Conservation (phyloP, 2,797 vertebrate species). For the Megaceryle alcyon region DNA sequence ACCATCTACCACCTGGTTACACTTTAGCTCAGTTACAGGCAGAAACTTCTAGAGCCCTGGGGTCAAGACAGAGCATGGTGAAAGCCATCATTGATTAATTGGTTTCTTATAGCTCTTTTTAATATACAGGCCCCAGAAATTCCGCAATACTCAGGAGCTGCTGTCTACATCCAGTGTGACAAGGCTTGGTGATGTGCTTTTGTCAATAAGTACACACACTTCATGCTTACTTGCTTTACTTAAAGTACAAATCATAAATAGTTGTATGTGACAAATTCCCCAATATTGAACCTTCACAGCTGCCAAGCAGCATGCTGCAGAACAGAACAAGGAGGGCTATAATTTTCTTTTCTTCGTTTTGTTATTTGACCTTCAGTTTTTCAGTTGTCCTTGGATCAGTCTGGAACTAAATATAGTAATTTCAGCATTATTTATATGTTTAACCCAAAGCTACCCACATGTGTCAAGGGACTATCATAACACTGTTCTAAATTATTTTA, state of each 20-base stretch:
- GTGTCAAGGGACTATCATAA: constrained; percentile 53
- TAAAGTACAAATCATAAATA: constrained; percentile 62
- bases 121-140: neutral
- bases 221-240: constrained; percentile 55
- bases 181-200: neutral
- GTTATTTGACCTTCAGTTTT: constrained; percentile 72
- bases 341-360: constrained; percentile 67
- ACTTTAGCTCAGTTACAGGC: neutral
- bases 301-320: constrained; percentile 58
- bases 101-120: neutral
- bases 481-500: constrained; percentile 55
- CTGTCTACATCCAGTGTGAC: neutral
- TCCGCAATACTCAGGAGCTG: neutral
- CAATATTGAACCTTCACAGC: constrained; percentile 52
- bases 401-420: constrained; percentile 57
- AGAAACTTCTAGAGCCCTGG: neutral
- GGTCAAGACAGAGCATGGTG: neutral
- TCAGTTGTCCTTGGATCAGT: constrained; percentile 62
- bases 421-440: constrained; percentile 69
- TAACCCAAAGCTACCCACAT: constrained; percentile 49
- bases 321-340: constrained; percentile 64
- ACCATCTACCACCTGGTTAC: neutral
- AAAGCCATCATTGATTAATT: neutral
- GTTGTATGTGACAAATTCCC: constrained; percentile 61
- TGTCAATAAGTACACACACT: constrained; percentile 3